A percentile compares a stretch with the other conserved stretches of the same genome.
Evolutionary conservation across 37 sponge, comb jelly and placozoan species (phyloP).

Genomic region (Ephydatia muelleri): DNA sequence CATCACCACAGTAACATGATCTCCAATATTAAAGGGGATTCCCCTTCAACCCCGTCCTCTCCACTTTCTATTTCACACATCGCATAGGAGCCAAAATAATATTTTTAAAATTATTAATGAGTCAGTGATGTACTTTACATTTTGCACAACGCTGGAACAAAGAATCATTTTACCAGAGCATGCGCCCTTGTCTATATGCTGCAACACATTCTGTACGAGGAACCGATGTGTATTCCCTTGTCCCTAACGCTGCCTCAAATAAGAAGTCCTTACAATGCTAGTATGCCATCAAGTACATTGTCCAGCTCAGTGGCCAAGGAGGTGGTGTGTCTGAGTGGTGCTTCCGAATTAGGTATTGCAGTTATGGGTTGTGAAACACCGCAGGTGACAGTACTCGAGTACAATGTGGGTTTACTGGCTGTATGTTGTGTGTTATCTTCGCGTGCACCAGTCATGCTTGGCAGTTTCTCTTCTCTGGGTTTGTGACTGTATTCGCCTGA

Average conservation of each 20-base stretch:
- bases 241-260: background rate
- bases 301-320: slow-evolving; percentile 30
- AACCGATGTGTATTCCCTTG: background rate
- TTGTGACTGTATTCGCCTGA: background rate
- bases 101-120: too few relatives aligned
- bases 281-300: slow-evolving; percentile 50
- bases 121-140: too few relatives aligned
- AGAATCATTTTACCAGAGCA: background rate
- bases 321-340: background rate
- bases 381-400: too few relatives aligned
- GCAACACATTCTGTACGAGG: background rate
- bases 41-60: background rate
- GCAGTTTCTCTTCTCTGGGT: background rate
- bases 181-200: background rate
- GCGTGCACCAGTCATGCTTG: background rate
- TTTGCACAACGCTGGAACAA: too few relatives aligned
- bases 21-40: background rate
- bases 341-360: too few relatives aligned
- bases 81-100: background rate
- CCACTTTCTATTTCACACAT: background rate
- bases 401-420: background rate
- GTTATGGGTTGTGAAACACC: too few relatives aligned
- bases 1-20: background rate
- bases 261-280: slow-evolving; percentile 9
- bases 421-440: background rate